A percentile compares a stretch with the other conserved stretches of the same genome.
Conservation (phyloP, 2,888 invertebrate genomes). For the Lobophora halterata region DNA sequence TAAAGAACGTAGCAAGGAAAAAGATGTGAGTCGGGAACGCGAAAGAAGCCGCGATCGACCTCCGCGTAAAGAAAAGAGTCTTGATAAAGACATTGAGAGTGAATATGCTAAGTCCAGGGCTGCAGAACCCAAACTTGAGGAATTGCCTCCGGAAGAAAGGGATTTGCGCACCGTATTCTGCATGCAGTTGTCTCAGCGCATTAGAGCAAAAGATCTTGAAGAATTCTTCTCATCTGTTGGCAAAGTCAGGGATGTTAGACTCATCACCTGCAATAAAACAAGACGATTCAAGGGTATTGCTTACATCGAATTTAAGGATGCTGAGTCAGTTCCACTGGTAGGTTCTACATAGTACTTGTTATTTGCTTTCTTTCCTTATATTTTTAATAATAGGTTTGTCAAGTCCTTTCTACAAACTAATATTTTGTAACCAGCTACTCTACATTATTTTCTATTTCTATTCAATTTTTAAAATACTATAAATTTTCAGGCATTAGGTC, state of each 20-base stretch:
- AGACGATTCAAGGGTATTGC: slow-evolving; percentile 99
- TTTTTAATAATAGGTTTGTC: no score
- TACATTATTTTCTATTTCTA: slow-evolving; percentile 14
- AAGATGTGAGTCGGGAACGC: slow-evolving; percentile 44
- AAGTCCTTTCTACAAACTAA: no score
- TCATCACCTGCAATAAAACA: slow-evolving; percentile 99
- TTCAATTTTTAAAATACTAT: slow-evolving; percentile 6
- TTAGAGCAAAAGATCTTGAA: slow-evolving; percentile 95
- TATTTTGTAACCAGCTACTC: no score
- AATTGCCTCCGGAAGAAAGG: slow-evolving; percentile 96
- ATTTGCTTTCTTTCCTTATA: not conserved
- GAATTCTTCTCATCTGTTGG: slow-evolving; percentile 99
- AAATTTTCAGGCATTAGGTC: slow-evolving; percentile 89
- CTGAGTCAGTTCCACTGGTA: slow-evolving; percentile 97
- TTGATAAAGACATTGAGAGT: slow-evolving; percentile 54
- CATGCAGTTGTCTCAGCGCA: slow-evolving; percentile 98
- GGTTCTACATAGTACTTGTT: slow-evolving; percentile 47
- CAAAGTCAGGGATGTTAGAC: slow-evolving; percentile 97
- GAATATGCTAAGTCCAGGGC: slow-evolving; percentile 76
- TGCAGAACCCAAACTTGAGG: slow-evolving; percentile 82
- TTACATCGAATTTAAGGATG: slow-evolving; percentile 99
- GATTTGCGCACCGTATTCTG: slow-evolving; percentile 99
- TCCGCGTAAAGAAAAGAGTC: slow-evolving; percentile 57
- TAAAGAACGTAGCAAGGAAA: slow-evolving; percentile 51
- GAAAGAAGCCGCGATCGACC: slow-evolving; percentile 43